phyloP scores from a whole-genome alignment of 2,797 vertebrate genomes.

The Thripadectes ignobilis region DNA sequence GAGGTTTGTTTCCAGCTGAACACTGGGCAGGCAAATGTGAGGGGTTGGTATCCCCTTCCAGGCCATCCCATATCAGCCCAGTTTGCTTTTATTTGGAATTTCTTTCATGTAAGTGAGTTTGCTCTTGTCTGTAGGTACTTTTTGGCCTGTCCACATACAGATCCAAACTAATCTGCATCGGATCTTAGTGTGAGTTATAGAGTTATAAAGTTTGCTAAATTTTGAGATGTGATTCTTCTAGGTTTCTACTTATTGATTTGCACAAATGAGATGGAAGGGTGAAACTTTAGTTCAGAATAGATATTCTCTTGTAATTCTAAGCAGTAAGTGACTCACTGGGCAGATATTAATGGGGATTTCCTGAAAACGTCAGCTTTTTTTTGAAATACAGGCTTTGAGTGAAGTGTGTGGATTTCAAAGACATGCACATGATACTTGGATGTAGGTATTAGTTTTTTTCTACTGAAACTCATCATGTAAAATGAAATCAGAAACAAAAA shows the following conservation, averaged over 20 bases:
- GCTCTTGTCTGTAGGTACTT: background rate
- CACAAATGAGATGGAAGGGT: background rate
- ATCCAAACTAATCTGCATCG: background rate
- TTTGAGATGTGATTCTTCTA: background rate
- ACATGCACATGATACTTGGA: background rate
- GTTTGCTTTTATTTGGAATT: background rate
- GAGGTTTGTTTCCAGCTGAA: background rate
- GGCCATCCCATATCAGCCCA: background rate
- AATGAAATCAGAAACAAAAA: background rate
- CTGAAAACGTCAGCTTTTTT: background rate
- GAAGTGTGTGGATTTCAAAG: background rate
- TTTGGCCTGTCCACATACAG: background rate
- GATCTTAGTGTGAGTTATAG: background rate
- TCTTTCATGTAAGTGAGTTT: background rate
- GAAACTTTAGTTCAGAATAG: background rate
- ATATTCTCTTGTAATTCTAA: background rate
- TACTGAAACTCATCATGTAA: background rate
- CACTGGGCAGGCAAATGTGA: fast-evolving
- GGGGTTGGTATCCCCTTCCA: background rate
- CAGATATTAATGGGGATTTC: constrained; percentile 13
- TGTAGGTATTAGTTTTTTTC: background rate
- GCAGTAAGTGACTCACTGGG: constrained; percentile 9
- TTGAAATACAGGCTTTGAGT: background rate
- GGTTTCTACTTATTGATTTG: too few species aligned
- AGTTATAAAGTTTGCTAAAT: background rate